Evolutionary conservation across 2,888 invertebrate species (phyloP), one percentile per base, ranked within the genome.

Genomic region (Apotomis betuletana): DNA sequence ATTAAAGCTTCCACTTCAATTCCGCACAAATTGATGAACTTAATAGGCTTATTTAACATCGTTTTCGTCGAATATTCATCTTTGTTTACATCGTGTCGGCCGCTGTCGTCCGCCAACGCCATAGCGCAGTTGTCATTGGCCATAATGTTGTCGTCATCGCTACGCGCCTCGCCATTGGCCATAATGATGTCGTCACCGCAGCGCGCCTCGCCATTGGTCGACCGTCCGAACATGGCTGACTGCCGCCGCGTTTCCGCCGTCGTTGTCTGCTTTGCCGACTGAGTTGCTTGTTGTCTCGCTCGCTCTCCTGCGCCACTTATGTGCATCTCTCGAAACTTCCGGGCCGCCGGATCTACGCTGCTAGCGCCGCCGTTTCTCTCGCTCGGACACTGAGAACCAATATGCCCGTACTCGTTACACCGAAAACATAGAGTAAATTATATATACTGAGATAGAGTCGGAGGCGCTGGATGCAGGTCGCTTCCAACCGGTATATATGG

Each of bases 61-160:
- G 4, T 41, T 59, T 59, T 5, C 41, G 58, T 46, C 46, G 46
- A 9, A 46, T 46, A 0, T 46, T 46, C 46, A 10, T n/a, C 10
- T 59, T 59, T 59, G 58, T 59, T 59, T 58, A 58, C 58, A 58
- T 58, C 58, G 27, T n/a, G 12, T 9, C 58, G 36, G 58, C n/a
- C 38, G 58, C n/a, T 9, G 38, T 38, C 38, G 4, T 38, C 58
- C 58, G 36, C 58, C 41, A 41, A 41, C 41, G 41, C 41, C 57
- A 57, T 57, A 27, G n/a, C 13, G 57, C 27, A 36, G 27, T 5
- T 38, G 36, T 57, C 38, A 57, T 54, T n/a, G 54, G 41, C 41
- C 41, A 41, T 41, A 41, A 41, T 41, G 41, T 41, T 41, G 41
- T 41, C 41, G 41, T 41, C 41, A 41, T 6, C 41, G 41, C 54